These are phyloP conservation scores for Pristionchus mayeri DNA, from an alignment of 2,888 invertebrate species.

Conservation along the genomic window DNA sequence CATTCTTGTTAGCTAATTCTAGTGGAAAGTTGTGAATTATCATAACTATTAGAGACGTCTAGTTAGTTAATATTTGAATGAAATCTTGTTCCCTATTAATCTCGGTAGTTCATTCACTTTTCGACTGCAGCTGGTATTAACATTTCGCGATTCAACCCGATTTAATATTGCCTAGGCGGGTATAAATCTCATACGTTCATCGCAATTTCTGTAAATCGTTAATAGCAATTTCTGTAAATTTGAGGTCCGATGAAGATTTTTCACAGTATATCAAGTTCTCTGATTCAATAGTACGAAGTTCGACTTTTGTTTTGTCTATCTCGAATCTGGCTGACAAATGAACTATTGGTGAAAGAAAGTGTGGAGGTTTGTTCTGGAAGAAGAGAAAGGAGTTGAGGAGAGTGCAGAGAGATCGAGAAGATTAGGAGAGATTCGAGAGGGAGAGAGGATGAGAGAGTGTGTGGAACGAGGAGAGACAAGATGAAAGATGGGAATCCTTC, in stretches of 20 bases:
- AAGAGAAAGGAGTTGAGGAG: background rate
- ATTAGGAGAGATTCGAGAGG: background rate
- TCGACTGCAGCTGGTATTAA: background rate
- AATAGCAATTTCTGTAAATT: no score
- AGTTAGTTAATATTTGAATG: background rate
- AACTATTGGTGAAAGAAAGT: slow-evolving; percentile 3
- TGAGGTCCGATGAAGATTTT: background rate
- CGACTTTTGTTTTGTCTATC: background rate
- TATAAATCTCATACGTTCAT: background rate
- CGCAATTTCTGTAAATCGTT: slow-evolving; percentile 19
- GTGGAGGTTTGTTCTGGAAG: slow-evolving; percentile 35
- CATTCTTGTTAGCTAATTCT: background rate
- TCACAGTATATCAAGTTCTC: background rate
- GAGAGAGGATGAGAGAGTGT: slow-evolving; percentile 8
- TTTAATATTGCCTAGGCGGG: background rate
- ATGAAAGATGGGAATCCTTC: background rate
- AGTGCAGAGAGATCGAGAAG: background rate
- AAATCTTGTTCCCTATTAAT: background rate
- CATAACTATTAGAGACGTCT: background rate
- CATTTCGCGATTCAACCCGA: background rate
- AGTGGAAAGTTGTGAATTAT: background rate
- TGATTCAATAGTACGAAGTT: background rate
- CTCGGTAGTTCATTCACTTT: background rate
- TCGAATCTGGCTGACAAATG: background rate
- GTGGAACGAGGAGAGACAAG: background rate